Evolutionary conservation across 2,113 vertebrate species (phyloP).

Genomic region (Cyprinodon tularosa): DNA sequence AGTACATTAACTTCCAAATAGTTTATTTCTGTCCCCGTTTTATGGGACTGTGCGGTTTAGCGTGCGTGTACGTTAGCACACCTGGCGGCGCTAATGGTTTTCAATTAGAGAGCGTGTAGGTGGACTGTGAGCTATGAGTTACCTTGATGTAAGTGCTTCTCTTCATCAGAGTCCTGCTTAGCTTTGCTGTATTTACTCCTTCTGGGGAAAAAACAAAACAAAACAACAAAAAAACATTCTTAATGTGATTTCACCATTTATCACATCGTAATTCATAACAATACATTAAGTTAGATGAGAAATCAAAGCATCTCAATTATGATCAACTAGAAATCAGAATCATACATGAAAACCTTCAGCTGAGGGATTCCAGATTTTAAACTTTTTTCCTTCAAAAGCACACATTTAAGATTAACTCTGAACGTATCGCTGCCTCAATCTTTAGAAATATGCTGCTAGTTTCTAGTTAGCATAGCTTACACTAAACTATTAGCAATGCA

Average conservation of each 20-base stretch:
- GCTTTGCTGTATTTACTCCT: constrained; percentile 97
- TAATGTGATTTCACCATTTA: background rate
- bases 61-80: constrained; percentile 23
- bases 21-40: constrained; percentile 32
- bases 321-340: too few species aligned
- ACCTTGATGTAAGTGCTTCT: constrained; percentile 97
- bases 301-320: background rate
- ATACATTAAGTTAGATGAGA: background rate
- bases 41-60: constrained; percentile 46
- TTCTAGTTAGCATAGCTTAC: background rate
- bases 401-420: too few species aligned
- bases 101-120: constrained; percentile 26
- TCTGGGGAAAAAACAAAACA: constrained; percentile 71
- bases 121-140: constrained; percentile 46
- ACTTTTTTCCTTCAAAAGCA: too few species aligned
- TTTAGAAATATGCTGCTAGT: too few species aligned
- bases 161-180: constrained; percentile 96
- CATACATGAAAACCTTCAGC: too few species aligned
- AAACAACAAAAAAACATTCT: constrained; percentile 39
- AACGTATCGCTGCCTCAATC: too few species aligned
- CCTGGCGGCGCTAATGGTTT: constrained; percentile 51
- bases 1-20: constrained; percentile 58
- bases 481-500: background rate
- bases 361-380: too few species aligned
- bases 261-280: background rate